Conservation (phyloP, 1,140 invertebrate genomes). For the Stenopsyche tienmushanensis region DNA sequence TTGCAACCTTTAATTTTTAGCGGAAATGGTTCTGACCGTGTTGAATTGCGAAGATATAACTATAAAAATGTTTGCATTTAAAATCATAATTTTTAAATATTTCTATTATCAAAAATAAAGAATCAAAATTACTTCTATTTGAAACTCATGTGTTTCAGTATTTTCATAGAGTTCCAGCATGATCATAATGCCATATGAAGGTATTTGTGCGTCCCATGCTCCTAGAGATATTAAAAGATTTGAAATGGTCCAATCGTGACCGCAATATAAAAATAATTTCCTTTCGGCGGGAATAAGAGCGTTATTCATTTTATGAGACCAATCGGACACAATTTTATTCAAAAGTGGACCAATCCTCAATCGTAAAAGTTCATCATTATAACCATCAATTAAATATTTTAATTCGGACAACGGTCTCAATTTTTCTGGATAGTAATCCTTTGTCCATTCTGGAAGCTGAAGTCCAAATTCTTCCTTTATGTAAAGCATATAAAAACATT, state of each 20-base stretch:
- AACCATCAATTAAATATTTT: constrained; percentile 62
- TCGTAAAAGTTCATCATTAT: constrained; percentile 60
- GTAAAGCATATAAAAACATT: neutral
- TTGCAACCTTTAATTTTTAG: constrained; percentile 64
- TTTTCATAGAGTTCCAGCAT: constrained; percentile 73
- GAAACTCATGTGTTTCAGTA: constrained; percentile 48
- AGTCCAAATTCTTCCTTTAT: constrained; percentile 58
- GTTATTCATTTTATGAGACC: constrained; percentile 55
- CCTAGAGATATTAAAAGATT: constrained; percentile 67
- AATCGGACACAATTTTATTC: constrained; percentile 64
- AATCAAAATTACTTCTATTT: constrained; percentile 55
- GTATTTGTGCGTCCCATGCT: constrained; percentile 71
- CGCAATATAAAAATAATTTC: constrained; percentile 68
- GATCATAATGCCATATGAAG: constrained; percentile 68
- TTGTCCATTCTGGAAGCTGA: constrained; percentile 62
- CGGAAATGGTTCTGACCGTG: constrained; percentile 52
- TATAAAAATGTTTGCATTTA: constrained; percentile 38
- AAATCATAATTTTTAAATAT: neutral
- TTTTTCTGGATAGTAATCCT: constrained; percentile 62
- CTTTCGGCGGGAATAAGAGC: constrained; percentile 52
- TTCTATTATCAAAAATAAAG: neutral
- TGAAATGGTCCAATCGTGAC: constrained; percentile 75
- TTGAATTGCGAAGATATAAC: constrained; percentile 64
- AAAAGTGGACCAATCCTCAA: constrained; percentile 64
- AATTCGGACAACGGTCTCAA: constrained; percentile 57